Percentiles rank a stretch among this genome's conserved stretches.
phyloP scores from a whole-genome alignment of 2,797 vertebrate species.

The Lateolabrax maculatus region DNA sequence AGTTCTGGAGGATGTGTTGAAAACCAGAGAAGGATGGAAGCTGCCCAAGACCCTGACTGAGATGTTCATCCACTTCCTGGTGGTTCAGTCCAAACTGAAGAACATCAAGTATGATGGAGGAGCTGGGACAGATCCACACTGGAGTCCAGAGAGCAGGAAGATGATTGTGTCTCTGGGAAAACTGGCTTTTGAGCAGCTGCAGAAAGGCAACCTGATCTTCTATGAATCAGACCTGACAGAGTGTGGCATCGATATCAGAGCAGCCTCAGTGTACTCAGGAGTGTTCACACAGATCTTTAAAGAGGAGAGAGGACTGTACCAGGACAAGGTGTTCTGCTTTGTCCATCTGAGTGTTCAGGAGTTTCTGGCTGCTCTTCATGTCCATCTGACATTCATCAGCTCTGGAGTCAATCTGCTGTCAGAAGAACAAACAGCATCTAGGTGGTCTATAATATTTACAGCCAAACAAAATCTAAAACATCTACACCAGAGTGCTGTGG shows the following conservation, averaged over 20 bases:
- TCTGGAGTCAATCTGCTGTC: neutral
- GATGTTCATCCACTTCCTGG: constrained; percentile 11
- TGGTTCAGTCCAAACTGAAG: constrained; percentile 10
- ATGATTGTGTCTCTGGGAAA: neutral
- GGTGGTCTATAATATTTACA: neutral
- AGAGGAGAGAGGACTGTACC: neutral
- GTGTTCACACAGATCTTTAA: too few relatives aligned
- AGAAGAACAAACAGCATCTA: neutral
- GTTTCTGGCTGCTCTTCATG: constrained; percentile 11
- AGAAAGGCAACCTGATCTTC: neutral
- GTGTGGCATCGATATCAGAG: too few relatives aligned
- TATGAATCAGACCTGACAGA: constrained; percentile 1
- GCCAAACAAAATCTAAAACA: neutral
- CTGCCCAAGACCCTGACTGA: constrained; percentile 17
- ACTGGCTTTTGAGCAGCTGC: constrained; percentile 11
- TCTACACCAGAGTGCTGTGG: neutral
- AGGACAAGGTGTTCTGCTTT: constrained; percentile 1
- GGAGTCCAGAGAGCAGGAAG: neutral
- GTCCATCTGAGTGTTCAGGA: constrained; percentile 1
- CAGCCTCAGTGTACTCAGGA: too few relatives aligned
- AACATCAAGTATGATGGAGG: constrained; percentile 2
- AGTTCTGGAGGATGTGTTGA: neutral
- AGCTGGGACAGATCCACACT: neutral
- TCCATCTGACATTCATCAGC: neutral
- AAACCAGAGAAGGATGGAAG: neutral